Evolutionary conservation across 53 echinoderm and acorn worm genomes (phyloP).

Genomic region (Arbacia lixula): DNA sequence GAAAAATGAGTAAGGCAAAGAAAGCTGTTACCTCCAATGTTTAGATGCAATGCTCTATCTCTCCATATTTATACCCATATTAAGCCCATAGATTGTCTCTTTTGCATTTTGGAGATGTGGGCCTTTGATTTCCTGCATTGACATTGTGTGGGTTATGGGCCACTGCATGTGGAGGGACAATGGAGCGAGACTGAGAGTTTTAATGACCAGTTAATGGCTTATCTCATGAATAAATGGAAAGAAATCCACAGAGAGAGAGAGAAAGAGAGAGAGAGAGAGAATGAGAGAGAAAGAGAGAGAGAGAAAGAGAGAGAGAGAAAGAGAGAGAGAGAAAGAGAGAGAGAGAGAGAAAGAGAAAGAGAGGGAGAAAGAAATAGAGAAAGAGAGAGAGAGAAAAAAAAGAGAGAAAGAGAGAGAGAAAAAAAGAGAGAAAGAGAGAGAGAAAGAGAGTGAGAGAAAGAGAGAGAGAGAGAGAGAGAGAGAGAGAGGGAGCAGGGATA

Average conservation of each 20-base stretch:
- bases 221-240: conserved; percentile 17
- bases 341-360: not conserved
- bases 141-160: no score
- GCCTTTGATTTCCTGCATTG: no score
- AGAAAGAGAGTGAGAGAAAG: not conserved
- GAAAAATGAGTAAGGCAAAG: no score
- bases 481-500: not conserved
- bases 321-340: not conserved
- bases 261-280: not conserved
- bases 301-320: not conserved
- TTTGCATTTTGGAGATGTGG: no score
- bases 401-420: conserved; percentile 8
- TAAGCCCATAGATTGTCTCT: no score
- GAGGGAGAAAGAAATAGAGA: not conserved
- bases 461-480: not conserved
- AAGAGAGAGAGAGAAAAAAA: not conserved
- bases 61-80: no score
- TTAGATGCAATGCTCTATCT: no score
- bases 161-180: no score
- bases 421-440: not conserved
- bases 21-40: no score
- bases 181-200: conserved; percentile 13
- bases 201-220: conserved; percentile 27
- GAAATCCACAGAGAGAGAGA: no score
- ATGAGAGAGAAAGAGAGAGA: not conserved